Percentiles rank a stretch among this genome's conserved stretches.
phyloP scores from a whole-genome alignment of 2,113 vertebrate genomes.

The Macquaria australasica region DNA sequence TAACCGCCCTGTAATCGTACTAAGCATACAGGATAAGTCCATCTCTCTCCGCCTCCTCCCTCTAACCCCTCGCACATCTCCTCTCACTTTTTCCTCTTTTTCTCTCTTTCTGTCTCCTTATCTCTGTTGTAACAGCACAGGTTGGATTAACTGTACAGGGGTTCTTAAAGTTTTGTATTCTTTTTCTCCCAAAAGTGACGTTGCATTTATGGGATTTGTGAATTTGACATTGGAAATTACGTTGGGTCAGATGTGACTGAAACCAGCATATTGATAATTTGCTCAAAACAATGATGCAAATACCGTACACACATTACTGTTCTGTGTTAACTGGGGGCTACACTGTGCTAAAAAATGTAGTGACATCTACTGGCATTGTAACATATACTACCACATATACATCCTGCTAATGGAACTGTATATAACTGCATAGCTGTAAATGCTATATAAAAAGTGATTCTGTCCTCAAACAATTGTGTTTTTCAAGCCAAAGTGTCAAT shows the following conservation, averaged over 20 bases:
- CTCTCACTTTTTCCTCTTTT: constrained; percentile 8
- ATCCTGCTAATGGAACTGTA: neutral
- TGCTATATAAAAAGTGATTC: neutral
- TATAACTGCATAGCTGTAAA: neutral
- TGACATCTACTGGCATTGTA: too few relatives aligned
- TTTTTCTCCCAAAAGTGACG: constrained; percentile 15
- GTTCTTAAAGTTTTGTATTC: constrained; percentile 26
- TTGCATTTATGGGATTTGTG: constrained; percentile 17
- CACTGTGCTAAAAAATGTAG: neutral
- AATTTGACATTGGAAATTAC: neutral
- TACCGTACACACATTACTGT: neutral
- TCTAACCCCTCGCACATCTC: constrained; percentile 32
- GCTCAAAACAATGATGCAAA: neutral
- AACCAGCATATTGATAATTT: neutral
- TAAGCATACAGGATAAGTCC: constrained; percentile 37
- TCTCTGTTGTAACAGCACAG: constrained; percentile 35
- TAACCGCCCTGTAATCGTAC: constrained; percentile 35
- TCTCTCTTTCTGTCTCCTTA: constrained; percentile 17
- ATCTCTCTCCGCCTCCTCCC: constrained; percentile 5
- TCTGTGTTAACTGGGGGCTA: neutral
- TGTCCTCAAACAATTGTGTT: neutral
- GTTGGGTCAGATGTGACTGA: constrained; percentile 1
- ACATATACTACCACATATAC: neutral
- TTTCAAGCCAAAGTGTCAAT: neutral
- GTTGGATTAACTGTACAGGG: constrained; percentile 39